Conservation (phyloP, 37 sponge, comb jelly and placozoan genomes). For the Halichondria panicea region DNA sequence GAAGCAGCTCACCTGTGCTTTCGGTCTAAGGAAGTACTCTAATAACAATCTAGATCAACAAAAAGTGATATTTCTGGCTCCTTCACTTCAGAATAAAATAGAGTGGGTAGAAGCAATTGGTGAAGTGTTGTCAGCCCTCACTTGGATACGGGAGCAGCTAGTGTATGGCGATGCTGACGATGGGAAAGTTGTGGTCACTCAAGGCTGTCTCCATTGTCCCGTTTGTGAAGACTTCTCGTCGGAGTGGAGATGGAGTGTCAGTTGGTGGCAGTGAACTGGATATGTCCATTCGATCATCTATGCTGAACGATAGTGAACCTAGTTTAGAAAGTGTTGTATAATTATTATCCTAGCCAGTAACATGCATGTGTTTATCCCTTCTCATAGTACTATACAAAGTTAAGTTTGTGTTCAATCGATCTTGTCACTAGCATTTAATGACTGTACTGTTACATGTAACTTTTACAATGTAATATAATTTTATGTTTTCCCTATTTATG, state of each 20-base stretch:
- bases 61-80: constrained; percentile 4
- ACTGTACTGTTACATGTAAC: too few species aligned
- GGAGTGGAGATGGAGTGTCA: too few species aligned
- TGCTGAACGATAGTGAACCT: background rate
- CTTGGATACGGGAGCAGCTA: background rate
- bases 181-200: background rate
- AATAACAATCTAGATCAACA: background rate
- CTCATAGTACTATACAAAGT: too few species aligned
- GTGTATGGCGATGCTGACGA: background rate
- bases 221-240: background rate
- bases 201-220: constrained; percentile 35
- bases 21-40: constrained; percentile 17
- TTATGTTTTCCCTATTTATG: too few species aligned
- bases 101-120: constrained; percentile 39
- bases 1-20: constrained; percentile 7
- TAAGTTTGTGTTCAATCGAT: too few species aligned
- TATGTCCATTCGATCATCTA: constrained; percentile 24
- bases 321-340: background rate
- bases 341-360: too few species aligned
- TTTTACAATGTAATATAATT: too few species aligned
- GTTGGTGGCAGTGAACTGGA: background rate
- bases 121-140: constrained; percentile 1
- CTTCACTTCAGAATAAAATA: constrained; percentile 6
- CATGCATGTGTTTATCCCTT: too few species aligned
- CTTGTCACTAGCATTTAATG: too few species aligned